These are phyloP conservation scores for Poicephalus gulielmi DNA, from an alignment of 2,113 vertebrate species.

Conservation along the genomic window DNA sequence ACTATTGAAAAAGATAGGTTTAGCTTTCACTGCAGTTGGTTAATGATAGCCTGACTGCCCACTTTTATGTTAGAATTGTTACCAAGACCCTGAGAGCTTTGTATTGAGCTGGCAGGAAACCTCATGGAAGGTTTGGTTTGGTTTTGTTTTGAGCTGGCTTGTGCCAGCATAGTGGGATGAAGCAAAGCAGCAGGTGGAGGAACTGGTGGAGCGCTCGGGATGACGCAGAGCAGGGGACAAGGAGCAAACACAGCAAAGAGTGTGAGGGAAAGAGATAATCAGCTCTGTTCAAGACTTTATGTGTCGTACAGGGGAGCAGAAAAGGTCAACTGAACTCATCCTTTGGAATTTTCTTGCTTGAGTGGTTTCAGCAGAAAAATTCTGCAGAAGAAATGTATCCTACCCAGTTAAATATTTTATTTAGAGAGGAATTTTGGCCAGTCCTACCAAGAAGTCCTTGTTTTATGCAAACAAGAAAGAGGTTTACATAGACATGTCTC, in stretches of 20 bases:
- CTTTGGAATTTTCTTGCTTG: not conserved
- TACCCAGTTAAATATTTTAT: not conserved
- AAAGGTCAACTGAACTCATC: not conserved
- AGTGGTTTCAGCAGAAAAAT: not conserved
- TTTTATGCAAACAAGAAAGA: not conserved
- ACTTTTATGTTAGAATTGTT: not conserved
- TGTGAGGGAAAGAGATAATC: not conserved
- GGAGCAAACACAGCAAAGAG: not conserved
- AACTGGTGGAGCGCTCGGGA: not conserved
- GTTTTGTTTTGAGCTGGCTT: not conserved
- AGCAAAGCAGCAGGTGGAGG: not conserved
- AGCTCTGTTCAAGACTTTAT: not conserved
- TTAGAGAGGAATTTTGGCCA: not conserved
- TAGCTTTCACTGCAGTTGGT: not conserved
- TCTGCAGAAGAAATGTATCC: not conserved
- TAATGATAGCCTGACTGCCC: not conserved
- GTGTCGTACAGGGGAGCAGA: not conserved
- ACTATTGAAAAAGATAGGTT: not conserved
- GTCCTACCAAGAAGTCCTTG: not conserved
- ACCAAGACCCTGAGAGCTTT: not conserved
- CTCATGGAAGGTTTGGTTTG: fast-evolving
- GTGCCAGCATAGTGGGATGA: not conserved
- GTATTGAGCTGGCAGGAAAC: not conserved
- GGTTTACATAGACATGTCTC: not conserved
- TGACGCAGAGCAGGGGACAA: not conserved